Evolutionary conservation across 2,888 invertebrate species (phyloP), one percentile per base, ranked within the genome.

Genomic region (Hypena proboscidalis): DNA sequence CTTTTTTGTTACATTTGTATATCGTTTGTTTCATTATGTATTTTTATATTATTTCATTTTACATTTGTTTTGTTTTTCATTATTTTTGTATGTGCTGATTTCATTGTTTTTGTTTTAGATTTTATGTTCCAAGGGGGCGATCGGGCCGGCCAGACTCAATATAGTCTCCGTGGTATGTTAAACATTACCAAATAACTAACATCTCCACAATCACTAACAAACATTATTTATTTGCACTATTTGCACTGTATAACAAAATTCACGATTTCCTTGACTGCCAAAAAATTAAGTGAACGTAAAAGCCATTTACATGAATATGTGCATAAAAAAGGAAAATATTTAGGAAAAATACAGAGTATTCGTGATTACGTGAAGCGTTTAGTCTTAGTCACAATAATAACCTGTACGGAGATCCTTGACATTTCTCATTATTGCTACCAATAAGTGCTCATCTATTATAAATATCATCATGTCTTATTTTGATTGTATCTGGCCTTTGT

Each of bases 401-500:
- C 47, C 44, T 31, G 39, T 45, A 47, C 23, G 20, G 22, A 35
- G 14, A 66, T 63, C 70, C 68, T 68, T 69, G 68, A 68, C 70
- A 68, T 68, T 68, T 32, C 25, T 34, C 38, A 50, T 45, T 51
- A 45, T 49, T 50, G 49, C 32, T 40, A 55, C 38, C 44, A 45
- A 43, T 17, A 42, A 55, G 47, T 65, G 66, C 50, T 53, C 39
- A 29, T 43, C 42, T 41, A 45, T 49, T 37, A 48, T 31, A 35
- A 43, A 46, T 40, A 50, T 25, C 31, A 31, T 22, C 32, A 32
- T 19, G 22, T 21, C 20, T 33, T 13, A 36, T 40, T 32, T 27
- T 36, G n/a, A 23, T 20, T 37, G n/a, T 29, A n/a, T 4, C 3
- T 21, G n/a, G 21, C n/a, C 22, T 30, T 23, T 17, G 30, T 19